These are phyloP conservation scores for Radopholus similis DNA, from an alignment of 1,140 invertebrate genomes.

Conservation along the genomic window DNA sequence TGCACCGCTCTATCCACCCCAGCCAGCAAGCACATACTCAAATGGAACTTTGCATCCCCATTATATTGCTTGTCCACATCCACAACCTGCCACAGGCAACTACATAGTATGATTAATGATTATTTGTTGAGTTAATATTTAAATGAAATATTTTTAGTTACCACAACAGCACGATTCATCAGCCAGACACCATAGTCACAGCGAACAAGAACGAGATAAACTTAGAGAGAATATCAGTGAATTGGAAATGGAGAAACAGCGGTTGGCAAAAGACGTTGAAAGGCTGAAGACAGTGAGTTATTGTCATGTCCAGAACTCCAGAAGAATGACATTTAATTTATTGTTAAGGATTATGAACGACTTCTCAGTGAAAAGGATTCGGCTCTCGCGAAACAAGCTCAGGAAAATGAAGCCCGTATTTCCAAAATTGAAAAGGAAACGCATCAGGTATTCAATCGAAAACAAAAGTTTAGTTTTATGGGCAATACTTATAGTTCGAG, in stretches of 20 bases:
- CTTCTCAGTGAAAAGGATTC: background rate
- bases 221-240: background rate
- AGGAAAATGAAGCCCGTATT: background rate
- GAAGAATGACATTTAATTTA: background rate
- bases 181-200: background rate
- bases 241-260: background rate
- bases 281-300: background rate
- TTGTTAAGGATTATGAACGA: background rate
- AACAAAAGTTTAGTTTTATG: no score
- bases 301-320: background rate
- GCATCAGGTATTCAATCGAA: no score
- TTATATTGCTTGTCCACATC: no score
- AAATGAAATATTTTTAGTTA: no score
- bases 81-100: no score
- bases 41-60: no score
- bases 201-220: background rate
- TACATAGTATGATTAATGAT: no score
- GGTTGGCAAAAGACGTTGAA: background rate
- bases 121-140: no score
- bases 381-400: background rate
- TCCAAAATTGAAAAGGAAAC: background rate
- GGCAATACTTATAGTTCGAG: no score
- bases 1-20: no score
- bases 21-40: no score
- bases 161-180: background rate